Percentiles rank a stretch among this genome's conserved stretches.
Evolutionary conservation across 2,888 invertebrate species (phyloP).

Genomic region (Scelioninae gen. 1): DNA sequence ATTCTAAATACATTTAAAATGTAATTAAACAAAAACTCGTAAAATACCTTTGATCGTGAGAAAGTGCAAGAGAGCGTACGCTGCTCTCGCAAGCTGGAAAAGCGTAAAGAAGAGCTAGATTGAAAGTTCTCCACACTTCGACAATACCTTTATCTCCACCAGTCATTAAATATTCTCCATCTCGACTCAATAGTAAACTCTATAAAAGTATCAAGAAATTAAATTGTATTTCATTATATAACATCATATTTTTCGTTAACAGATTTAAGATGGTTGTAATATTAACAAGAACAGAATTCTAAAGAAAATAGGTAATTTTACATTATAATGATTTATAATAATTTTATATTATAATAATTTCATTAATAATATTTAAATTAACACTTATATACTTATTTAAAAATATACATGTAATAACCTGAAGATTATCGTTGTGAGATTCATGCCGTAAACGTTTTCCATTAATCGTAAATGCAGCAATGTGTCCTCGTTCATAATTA

Average conservation of each 20-base stretch:
- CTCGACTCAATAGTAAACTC: slow-evolving; percentile 96
- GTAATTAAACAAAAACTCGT: background rate
- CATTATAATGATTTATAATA: too few species aligned
- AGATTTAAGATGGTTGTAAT: too few species aligned
- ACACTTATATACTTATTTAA: too few species aligned
- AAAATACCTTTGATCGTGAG: slow-evolving; percentile 98
- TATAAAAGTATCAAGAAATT: slow-evolving; percentile 82
- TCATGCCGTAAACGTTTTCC: slow-evolving; percentile 95
- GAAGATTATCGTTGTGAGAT: slow-evolving; percentile 97
- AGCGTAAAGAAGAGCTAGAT: slow-evolving; percentile 97
- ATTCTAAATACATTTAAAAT: background rate
- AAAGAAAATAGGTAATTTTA: too few species aligned
- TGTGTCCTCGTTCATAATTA: slow-evolving; percentile 95
- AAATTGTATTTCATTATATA: too few species aligned
- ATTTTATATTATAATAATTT: too few species aligned
- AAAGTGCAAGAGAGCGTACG: slow-evolving; percentile 96
- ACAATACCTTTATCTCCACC: slow-evolving; percentile 98
- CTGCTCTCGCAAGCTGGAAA: slow-evolving; percentile 99
- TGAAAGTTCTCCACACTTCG: slow-evolving; percentile 99
- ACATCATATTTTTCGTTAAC: too few species aligned
- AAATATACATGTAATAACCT: slow-evolving; percentile 86
- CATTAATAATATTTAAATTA: too few species aligned
- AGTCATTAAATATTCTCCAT: slow-evolving; percentile 99
- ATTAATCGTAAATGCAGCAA: slow-evolving; percentile 97
- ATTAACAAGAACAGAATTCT: too few species aligned